Evolutionary conservation across 2,797 vertebrate species (phyloP).

Genomic region (Botia almorhae): DNA sequence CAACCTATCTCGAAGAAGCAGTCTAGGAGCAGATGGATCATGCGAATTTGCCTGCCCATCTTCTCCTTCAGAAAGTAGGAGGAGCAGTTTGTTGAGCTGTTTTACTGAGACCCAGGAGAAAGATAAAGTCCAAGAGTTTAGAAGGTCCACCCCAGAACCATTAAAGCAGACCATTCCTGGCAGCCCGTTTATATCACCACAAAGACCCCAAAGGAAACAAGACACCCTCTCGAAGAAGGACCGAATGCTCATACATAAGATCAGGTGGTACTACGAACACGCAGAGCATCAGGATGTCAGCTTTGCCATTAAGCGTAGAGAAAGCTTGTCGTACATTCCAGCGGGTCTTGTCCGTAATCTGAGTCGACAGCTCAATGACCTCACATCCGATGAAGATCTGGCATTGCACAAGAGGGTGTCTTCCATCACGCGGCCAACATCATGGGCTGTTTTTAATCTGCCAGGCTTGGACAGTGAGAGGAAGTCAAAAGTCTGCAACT

Average conservation of each 20-base stretch:
- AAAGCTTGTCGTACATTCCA: slow-evolving; percentile 95
- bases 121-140: slow-evolving; percentile 62
- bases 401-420: slow-evolving; percentile 63
- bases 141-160: slow-evolving; percentile 59
- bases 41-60: slow-evolving; percentile 72
- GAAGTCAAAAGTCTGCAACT: slow-evolving; percentile 45
- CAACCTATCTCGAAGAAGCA: slow-evolving; percentile 83
- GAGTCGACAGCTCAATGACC: slow-evolving; percentile 82
- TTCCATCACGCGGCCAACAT: slow-evolving; percentile 72
- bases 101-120: slow-evolving; percentile 72
- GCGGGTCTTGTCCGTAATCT: slow-evolving; percentile 89
- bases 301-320: slow-evolving; percentile 89
- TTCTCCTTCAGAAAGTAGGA: slow-evolving; percentile 72
- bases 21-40: slow-evolving; percentile 80
- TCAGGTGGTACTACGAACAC: slow-evolving; percentile 88
- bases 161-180: not conserved
- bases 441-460: slow-evolving; percentile 82
- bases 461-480: slow-evolving; percentile 69
- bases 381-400: slow-evolving; percentile 71
- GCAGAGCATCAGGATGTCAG: slow-evolving; percentile 85
- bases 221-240: slow-evolving; percentile 87
- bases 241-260: slow-evolving; percentile 87
- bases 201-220: slow-evolving; percentile 50
- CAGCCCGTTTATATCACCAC: slow-evolving; percentile 34
- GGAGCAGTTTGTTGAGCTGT: slow-evolving; percentile 78